A percentile compares a stretch with the other conserved stretches of the same genome.
Evolutionary conservation across 2,888 invertebrate genomes (phyloP).

Genomic region (Xylota segnis): DNA sequence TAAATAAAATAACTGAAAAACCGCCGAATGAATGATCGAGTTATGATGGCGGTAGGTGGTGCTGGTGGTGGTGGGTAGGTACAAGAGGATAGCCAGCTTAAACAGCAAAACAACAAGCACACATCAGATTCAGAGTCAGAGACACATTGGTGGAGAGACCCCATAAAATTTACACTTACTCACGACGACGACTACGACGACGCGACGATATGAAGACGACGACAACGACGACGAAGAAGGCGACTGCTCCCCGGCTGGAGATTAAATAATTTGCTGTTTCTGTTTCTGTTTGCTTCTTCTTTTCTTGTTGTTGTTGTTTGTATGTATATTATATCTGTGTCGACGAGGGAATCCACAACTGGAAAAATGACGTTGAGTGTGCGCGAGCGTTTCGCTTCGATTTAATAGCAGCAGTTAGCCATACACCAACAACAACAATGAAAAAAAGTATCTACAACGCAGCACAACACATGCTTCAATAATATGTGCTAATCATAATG

Average conservation of each 20-base stretch:
- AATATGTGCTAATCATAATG: constrained; percentile 71
- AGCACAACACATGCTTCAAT: constrained; percentile 47
- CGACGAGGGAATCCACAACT: constrained; percentile 67
- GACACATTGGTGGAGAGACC: constrained; percentile 62
- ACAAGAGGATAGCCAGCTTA: background rate
- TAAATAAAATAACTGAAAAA: constrained; percentile 57
- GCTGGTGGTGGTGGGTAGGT: background rate
- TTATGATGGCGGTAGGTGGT: no score
- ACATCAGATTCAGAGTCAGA: constrained; percentile 22
- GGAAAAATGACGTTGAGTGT: constrained; percentile 72
- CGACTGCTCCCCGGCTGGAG: constrained; percentile 54
- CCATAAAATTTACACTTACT: constrained; percentile 72
- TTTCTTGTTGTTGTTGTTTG: constrained; percentile 34
- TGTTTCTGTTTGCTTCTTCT: background rate
- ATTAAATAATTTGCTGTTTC: constrained; percentile 67
- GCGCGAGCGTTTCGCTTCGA: constrained; percentile 53
- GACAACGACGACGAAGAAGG: constrained; percentile 32
- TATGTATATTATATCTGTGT: constrained; percentile 32
- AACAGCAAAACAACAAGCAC: constrained; percentile 17
- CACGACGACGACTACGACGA: constrained; percentile 45
- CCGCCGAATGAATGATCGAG: constrained; percentile 33
- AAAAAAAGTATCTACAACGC: constrained; percentile 33
- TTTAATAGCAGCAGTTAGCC: constrained; percentile 45
- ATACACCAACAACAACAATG: constrained; percentile 19
- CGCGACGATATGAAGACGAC: constrained; percentile 2